Base-by-base conservation (phyloP, 2,113 vertebrate genomes). In the Onychostoma macrolepis region DNA sequence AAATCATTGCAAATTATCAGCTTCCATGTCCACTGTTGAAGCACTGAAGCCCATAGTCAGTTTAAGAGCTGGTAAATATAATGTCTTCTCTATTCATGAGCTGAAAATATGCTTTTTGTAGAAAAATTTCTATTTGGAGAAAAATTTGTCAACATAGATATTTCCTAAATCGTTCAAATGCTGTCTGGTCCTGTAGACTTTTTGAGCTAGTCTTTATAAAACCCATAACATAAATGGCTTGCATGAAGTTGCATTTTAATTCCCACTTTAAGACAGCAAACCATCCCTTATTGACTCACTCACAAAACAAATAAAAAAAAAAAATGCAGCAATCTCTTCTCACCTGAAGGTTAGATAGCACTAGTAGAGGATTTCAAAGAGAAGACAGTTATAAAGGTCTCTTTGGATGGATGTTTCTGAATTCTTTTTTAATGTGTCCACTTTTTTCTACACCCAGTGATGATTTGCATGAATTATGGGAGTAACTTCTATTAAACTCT, bases 1-100 rank as follows among this genome's bases (percentile, higher is more conserved):
- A 69, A 50, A 85, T 69, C 30, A 19, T 36, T 79, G 43, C 61
- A 24, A 69, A 84, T 33, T 13, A 80, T 63, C 53, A 38, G 45
- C 48, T 53, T 53, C 19, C 48, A 84, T 78, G 69, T 43, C 38
- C 38, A 17, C 17, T 53, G 48, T 53, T 53, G 13, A 53, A 53
- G 48, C 15, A 53, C 48, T 5, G 48, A 53, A 53, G 48, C 48
- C 48, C 48, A 50, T 50, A 50, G 17, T 50, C 15, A 50, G 48
- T 50, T n/a, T 83, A 50, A 17, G 8, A 50, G 38, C 61, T 26
- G 43, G 48, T 38, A 85, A 45, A 85, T 28, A 8, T 30, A 36
- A 56, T 85, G 53, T 11, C 15, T n/a, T 58, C 36, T 8, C 41
- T n/a, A 11, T 24, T 58, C 11, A 58, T 45, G n/a, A 76, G 9